These are phyloP conservation scores for Tupaia chinensis DNA, from an alignment of 2,113 vertebrate genomes.

Conservation along the genomic window DNA sequence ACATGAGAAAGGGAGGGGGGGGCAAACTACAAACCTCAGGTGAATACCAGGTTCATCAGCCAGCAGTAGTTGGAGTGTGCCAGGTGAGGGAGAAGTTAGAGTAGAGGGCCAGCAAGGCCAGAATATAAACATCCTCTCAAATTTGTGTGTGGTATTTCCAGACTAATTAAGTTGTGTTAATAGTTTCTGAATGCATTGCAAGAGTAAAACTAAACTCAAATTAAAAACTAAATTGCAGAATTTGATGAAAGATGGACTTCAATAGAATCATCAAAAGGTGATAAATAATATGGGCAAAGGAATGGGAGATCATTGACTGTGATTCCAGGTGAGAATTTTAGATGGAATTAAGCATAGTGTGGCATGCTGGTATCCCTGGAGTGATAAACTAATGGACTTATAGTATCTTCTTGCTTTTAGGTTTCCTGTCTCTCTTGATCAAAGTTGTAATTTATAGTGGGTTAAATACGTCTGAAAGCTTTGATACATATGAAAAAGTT, in stretches of 20 bases:
- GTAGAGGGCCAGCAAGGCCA: neutral
- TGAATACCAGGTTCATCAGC: neutral
- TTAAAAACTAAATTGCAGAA: slow-evolving; percentile 27
- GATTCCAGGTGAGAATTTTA: neutral
- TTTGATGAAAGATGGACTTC: neutral
- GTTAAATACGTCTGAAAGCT: slow-evolving; percentile 10
- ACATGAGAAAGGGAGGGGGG: neutral
- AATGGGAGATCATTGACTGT: neutral
- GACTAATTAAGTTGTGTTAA: neutral
- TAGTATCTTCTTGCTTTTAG: slow-evolving; percentile 47
- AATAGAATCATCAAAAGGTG: neutral
- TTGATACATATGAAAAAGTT: neutral
- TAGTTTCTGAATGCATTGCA: neutral
- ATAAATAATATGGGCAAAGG: neutral
- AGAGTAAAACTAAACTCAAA: neutral
- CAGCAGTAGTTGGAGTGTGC: neutral
- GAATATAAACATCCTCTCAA: neutral
- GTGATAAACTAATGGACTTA: neutral
- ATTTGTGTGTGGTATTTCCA: neutral
- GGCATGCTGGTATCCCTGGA: neutral
- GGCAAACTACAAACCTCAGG: neutral
- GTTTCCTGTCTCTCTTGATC: slow-evolving; percentile 44
- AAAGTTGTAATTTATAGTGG: slow-evolving; percentile 1
- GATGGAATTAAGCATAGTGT: neutral
- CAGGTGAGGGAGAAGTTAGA: neutral